Conservation (phyloP, 2,797 vertebrate genomes). For the Gymnoscopelus braueri region DNA sequence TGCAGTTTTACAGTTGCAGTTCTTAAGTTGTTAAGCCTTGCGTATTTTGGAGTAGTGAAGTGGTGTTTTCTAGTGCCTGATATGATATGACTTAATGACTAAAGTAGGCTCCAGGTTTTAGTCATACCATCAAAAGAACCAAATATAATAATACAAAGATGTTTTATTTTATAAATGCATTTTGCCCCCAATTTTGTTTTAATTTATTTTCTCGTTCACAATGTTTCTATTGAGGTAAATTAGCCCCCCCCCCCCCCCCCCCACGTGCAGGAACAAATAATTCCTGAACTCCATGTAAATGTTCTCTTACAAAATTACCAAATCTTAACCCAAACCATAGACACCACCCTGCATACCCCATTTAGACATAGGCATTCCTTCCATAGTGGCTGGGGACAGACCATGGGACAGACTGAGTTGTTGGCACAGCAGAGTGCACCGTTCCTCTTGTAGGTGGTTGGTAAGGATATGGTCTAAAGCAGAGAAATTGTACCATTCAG, state of each 20-base stretch:
- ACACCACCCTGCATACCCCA: slow-evolving; percentile 49
- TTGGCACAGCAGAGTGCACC: slow-evolving; percentile 27
- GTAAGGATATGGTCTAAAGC: slow-evolving; percentile 63
- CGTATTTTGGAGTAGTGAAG: background rate
- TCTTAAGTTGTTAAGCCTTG: too few species aligned
- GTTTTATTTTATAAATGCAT: background rate
- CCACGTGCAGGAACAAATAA: background rate
- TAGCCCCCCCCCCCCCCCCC: background rate
- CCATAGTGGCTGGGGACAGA: slow-evolving; percentile 65
- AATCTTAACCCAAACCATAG: slow-evolving; percentile 35
- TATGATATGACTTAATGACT: background rate
- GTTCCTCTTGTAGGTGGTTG: slow-evolving; percentile 61
- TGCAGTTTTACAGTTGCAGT: too few species aligned
- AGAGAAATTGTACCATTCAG: slow-evolving; percentile 2
- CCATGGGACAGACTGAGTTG: slow-evolving; percentile 51
- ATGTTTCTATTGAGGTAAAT: background rate
- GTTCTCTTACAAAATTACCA: background rate
- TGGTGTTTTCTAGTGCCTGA: background rate
- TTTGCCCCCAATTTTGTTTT: too few species aligned
- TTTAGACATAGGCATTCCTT: slow-evolving; percentile 76
- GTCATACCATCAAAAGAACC: too few species aligned
- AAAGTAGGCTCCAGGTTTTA: too few species aligned
- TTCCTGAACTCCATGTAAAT: background rate
- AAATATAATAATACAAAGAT: background rate
- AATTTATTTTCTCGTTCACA: too few species aligned